Evolutionary conservation across 2,888 invertebrate species (phyloP).

Genomic region (Pogonocherus hispidulus): DNA sequence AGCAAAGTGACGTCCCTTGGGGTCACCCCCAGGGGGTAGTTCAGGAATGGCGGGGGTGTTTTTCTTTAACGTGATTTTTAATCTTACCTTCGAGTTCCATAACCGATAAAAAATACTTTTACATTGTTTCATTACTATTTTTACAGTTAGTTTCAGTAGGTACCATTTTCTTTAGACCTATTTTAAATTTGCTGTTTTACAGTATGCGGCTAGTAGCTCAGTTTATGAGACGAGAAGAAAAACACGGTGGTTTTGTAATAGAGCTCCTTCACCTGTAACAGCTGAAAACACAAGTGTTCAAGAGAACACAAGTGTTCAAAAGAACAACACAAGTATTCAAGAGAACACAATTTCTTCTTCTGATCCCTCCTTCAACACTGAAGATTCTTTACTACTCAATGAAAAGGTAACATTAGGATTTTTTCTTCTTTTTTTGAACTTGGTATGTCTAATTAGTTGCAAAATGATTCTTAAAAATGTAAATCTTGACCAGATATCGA

Average conservation of each 20-base stretch:
- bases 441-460: not conserved
- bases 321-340: too few species aligned
- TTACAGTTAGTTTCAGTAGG: too few species aligned
- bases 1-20: too few species aligned
- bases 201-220: not conserved
- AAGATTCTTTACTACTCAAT: not conserved
- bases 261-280: not conserved
- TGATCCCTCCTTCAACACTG: not conserved
- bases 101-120: too few species aligned
- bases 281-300: not conserved
- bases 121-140: not conserved
- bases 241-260: conserved; percentile 9
- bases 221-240: not conserved
- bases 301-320: too few species aligned
- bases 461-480: too few species aligned
- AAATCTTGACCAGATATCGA: not conserved
- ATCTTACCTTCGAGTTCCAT: too few species aligned
- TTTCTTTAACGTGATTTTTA: too few species aligned
- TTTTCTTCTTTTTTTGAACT: not conserved
- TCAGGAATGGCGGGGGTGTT: too few species aligned
- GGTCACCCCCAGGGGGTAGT: too few species aligned
- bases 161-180: too few species aligned
- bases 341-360: conserved; percentile 9
- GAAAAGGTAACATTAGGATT: conserved; percentile 1
- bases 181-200: not conserved